Conservation (phyloP, 2,797 vertebrate genomes). For the Lagodon rhomboides region DNA sequence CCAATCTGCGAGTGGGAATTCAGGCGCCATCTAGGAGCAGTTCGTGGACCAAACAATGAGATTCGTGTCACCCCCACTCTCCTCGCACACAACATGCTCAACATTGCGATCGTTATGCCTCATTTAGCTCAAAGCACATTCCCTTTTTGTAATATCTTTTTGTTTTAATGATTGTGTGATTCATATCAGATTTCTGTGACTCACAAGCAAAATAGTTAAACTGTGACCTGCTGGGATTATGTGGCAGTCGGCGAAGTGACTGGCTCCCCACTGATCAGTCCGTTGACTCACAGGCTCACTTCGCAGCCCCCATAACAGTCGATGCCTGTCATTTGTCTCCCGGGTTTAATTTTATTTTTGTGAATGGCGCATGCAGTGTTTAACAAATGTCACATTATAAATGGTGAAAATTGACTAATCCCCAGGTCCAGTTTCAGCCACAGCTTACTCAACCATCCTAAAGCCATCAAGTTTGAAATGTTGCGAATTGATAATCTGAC, state of each 20-base stretch:
- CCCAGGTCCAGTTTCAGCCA: background rate
- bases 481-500: slow-evolving; percentile 6
- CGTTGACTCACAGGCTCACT: slow-evolving; percentile 6
- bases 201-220: background rate
- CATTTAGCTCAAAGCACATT: no score
- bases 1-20: no score
- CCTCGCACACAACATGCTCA: background rate
- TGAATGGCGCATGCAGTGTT: slow-evolving; percentile 22
- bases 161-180: background rate
- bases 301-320: background rate
- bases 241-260: background rate
- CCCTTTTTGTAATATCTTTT: background rate
- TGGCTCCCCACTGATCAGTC: background rate
- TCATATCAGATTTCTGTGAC: background rate
- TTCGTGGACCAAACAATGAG: no score
- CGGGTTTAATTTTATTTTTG: slow-evolving; percentile 18
- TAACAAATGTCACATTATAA: slow-evolving; percentile 21
- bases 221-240: background rate
- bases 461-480: background rate
- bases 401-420: slow-evolving; percentile 9
- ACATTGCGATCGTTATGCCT: no score
- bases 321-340: slow-evolving; percentile 15
- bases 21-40: no score
- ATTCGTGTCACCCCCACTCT: no score
- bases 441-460: background rate